A percentile compares a stretch with the other conserved stretches of the same genome.
Evolutionary conservation across 2,888 invertebrate species (phyloP).

Genomic region (Mythimna impura): DNA sequence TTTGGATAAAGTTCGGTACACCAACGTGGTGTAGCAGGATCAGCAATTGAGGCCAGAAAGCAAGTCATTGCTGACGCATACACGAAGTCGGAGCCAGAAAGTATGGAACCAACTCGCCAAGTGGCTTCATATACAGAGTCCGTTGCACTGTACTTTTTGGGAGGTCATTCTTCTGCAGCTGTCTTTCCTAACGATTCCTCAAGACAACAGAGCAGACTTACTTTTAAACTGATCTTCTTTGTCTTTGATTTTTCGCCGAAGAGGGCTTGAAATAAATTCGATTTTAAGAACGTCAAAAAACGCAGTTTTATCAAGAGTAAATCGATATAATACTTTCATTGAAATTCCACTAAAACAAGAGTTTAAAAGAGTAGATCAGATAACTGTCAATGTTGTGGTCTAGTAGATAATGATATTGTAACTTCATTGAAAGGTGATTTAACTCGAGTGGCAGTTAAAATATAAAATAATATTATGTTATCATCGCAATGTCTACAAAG

Average conservation of each 20-base stretch:
- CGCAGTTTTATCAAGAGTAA: not conserved
- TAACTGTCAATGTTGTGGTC: not conserved
- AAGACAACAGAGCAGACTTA: too few species aligned
- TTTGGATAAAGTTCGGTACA: not conserved
- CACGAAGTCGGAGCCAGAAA: too few species aligned
- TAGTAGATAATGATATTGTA: conserved; percentile 3
- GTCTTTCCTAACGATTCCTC: too few species aligned
- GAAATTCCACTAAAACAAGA: not conserved
- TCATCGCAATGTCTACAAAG: not conserved
- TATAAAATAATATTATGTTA: conserved; percentile 13
- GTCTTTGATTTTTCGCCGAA: too few species aligned
- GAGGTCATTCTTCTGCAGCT: too few species aligned
- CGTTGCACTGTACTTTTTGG: too few species aligned
- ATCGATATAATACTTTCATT: not conserved
- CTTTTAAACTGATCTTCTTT: too few species aligned
- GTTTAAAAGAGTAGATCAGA: not conserved
- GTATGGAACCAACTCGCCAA: too few species aligned
- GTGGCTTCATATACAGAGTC: too few species aligned
- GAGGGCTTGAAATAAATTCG: not conserved
- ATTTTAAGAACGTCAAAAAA: conserved; percentile 8
- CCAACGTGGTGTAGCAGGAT: too few species aligned
- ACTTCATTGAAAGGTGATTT: conserved; percentile 18
- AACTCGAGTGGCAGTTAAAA: not conserved
- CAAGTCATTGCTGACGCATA: too few species aligned
- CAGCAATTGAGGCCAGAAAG: too few species aligned